Conservation (phyloP, 2,888 invertebrate genomes). For the Drosophila conformis region DNA sequence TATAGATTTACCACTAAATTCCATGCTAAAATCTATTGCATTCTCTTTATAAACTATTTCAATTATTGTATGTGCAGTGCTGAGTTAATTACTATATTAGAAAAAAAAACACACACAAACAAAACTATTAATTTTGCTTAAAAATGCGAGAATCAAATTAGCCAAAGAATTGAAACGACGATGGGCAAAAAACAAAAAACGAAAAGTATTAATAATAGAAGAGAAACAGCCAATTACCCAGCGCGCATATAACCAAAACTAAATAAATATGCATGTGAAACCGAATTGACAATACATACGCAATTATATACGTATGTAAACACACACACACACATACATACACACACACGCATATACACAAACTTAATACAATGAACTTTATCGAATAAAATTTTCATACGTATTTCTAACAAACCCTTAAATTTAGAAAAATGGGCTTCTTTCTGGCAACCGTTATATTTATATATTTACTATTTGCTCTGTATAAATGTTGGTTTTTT, state of each 20-base stretch:
- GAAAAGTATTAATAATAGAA: conserved; percentile 34
- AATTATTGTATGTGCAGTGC: conserved; percentile 31
- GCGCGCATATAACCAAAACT: conserved; percentile 33
- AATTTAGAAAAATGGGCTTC: conserved; percentile 7
- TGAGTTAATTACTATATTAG: conserved; percentile 35
- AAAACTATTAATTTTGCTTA: conserved; percentile 46
- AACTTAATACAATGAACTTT: conserved; percentile 77
- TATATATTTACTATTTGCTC: conserved; percentile 3
- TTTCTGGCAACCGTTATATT: conserved; percentile 7
- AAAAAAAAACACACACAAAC: not conserved
- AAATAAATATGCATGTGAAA: conserved; percentile 13
- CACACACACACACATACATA: conserved; percentile 15
- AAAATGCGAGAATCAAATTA: conserved; percentile 62
- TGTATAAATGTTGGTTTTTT: conserved; percentile 1
- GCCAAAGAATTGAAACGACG: conserved; percentile 72
- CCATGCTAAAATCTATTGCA: conserved; percentile 44
- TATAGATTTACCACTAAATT: conserved; percentile 43
- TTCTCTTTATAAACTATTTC: conserved; percentile 38
- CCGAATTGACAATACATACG: conserved; percentile 32
- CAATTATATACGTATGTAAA: conserved; percentile 19
- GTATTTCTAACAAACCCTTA: conserved; percentile 75
- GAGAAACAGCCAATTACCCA: conserved; percentile 32
- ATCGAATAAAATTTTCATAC: conserved; percentile 81
- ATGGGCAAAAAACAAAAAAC: conserved; percentile 37
- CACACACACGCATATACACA: conserved; percentile 18